phyloP scores from a whole-genome alignment of 2,888 invertebrate genomes.

The Cephonodes hylas region DNA sequence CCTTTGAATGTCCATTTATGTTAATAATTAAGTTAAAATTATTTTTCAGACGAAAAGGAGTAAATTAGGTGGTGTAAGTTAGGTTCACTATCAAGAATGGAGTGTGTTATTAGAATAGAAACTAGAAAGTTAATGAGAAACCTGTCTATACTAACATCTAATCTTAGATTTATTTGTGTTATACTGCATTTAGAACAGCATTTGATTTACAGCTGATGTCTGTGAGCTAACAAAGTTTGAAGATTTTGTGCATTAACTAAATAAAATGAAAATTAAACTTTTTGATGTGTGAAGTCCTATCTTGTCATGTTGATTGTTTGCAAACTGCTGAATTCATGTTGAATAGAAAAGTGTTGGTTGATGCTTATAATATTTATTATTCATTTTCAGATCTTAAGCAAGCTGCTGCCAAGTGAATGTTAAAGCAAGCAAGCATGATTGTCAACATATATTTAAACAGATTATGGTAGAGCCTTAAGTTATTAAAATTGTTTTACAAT shows the following conservation, averaged over 20 bases:
- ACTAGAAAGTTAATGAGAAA: not conserved
- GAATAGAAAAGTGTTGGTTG: not conserved
- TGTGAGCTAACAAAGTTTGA: not conserved
- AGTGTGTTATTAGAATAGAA: constrained; percentile 7
- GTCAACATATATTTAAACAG: constrained; percentile 44
- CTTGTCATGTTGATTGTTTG: not conserved
- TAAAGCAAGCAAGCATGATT: constrained; percentile 45
- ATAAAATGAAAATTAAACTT: not conserved
- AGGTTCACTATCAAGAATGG: constrained; percentile 32
- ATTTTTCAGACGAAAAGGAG: constrained; percentile 72
- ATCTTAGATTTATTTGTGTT: not conserved
- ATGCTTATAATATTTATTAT: constrained; percentile 11
- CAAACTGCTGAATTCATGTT: too few species aligned
- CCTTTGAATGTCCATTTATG: not conserved
- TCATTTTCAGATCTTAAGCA: constrained; percentile 55
- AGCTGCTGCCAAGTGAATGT: constrained; percentile 45
- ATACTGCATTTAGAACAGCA: not conserved
- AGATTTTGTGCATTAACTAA: not conserved
- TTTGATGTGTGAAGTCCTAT: not conserved
- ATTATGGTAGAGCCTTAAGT: constrained; percentile 43
- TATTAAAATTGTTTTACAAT: not conserved
- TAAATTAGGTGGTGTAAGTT: constrained; percentile 56
- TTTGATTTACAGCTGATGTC: not conserved
- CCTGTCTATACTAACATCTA: not conserved
- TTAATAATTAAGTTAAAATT: constrained; percentile 21